Percentiles rank a stretch among this genome's conserved stretches.
Evolutionary conservation across 2,797 vertebrate species (phyloP).

Genomic region (Acrocephalus scirpaceus): DNA sequence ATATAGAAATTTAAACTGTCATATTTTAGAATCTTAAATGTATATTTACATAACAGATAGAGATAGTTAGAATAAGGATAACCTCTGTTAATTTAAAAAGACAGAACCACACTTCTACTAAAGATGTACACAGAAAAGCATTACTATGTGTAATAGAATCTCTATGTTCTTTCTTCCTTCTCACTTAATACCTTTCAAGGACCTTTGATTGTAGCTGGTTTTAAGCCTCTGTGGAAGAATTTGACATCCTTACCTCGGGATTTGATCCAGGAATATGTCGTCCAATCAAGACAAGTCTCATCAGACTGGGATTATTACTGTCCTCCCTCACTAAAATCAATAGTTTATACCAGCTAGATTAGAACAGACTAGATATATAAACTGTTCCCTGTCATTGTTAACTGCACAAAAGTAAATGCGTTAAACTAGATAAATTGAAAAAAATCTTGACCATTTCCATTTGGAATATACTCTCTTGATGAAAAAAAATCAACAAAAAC

Average conservation of each 20-base stretch:
- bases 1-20: not conserved
- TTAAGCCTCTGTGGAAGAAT: not conserved
- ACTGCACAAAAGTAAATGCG: not conserved
- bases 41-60: not conserved
- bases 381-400: not conserved
- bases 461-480: not conserved
- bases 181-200: not conserved
- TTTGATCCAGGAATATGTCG: conserved; percentile 29
- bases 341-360: conserved; percentile 6
- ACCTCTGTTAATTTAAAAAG: not conserved
- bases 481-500: not conserved
- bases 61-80: not conserved
- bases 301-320: not conserved
- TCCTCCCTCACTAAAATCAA: not conserved
- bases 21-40: not conserved
- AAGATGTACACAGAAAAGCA: not conserved
- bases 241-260: not conserved
- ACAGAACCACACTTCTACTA: not conserved
- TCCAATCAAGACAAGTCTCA: conserved; percentile 32
- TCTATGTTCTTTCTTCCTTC: not conserved
- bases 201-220: not conserved
- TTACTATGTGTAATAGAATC: not conserved
- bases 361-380: not conserved
- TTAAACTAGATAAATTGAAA: not conserved
- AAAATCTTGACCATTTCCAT: not conserved